Evolutionary conservation across 2,113 vertebrate genomes (phyloP).

Genomic region (Chroicocephalus ridibundus): DNA sequence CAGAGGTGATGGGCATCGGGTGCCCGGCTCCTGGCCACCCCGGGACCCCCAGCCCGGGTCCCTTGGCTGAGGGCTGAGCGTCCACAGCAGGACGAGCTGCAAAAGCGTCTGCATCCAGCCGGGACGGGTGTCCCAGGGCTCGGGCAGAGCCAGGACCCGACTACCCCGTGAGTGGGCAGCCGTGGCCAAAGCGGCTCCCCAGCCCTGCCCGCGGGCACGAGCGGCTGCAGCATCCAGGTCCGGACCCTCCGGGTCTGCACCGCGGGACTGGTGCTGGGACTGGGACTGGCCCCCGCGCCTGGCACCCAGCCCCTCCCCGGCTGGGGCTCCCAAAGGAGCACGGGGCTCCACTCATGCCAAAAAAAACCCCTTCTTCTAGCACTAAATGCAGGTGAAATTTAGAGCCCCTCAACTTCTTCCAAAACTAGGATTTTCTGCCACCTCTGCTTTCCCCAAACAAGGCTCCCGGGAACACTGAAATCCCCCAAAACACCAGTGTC

Average conservation of each 20-base stretch:
- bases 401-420: neutral
- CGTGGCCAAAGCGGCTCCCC: neutral
- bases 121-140: accelerated
- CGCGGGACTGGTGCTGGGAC: neutral
- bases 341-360: accelerated
- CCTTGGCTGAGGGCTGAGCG: neutral
- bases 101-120: neutral
- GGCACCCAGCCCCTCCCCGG: neutral
- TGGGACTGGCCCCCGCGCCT: no score
- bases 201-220: accelerated
- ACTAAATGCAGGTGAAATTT: neutral
- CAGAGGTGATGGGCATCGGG: accelerated
- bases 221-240: accelerated
- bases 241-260: accelerated
- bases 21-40: accelerated
- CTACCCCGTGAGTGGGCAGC: neutral
- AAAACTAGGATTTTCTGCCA: neutral
- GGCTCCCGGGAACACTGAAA: neutral
- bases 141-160: neutral
- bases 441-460: neutral
- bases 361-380: neutral
- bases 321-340: accelerated
- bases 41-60: accelerated
- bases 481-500: neutral
- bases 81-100: accelerated